Conservation (phyloP, 2,797 vertebrate genomes). For the Acrossocheilus fasciatus region DNA sequence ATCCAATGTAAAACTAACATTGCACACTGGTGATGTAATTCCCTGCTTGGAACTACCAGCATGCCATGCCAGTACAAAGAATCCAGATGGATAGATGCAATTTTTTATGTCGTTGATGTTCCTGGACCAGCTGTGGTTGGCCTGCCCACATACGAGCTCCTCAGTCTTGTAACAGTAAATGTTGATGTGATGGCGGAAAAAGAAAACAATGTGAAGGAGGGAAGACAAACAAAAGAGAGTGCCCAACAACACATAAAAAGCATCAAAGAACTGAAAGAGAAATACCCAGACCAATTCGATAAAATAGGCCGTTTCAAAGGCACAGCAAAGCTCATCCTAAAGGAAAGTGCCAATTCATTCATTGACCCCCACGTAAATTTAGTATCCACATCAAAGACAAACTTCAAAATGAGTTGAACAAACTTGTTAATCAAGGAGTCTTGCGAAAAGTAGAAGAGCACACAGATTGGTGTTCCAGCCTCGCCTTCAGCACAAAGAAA, state of each 20-base stretch:
- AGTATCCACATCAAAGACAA: conserved; percentile 1
- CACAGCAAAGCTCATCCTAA: background rate
- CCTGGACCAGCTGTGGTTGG: background rate
- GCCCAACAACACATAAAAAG: background rate
- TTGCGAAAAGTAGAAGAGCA: too few species aligned
- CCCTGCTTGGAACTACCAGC: conserved; percentile 38
- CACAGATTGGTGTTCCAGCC: too few species aligned
- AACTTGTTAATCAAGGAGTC: too few species aligned
- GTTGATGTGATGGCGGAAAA: background rate
- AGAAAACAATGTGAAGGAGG: background rate
- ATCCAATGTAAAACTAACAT: too few species aligned
- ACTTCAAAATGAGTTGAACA: too few species aligned
- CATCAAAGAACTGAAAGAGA: background rate
- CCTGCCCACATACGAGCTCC: background rate
- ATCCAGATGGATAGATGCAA: conserved; percentile 20
- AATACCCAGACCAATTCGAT: background rate
- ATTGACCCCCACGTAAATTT: background rate
- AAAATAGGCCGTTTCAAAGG: background rate
- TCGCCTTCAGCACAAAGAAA: too few species aligned
- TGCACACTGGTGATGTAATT: too few species aligned
- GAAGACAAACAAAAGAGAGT: background rate
- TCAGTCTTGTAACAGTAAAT: background rate
- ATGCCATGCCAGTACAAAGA: conserved; percentile 40
- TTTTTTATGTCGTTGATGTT: conserved; percentile 34
- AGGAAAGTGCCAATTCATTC: background rate